Evolutionary conservation across 2,888 invertebrate genomes (phyloP), one percentile per base, ranked within the genome.

Genomic region (Odiellus spinosus): DNA sequence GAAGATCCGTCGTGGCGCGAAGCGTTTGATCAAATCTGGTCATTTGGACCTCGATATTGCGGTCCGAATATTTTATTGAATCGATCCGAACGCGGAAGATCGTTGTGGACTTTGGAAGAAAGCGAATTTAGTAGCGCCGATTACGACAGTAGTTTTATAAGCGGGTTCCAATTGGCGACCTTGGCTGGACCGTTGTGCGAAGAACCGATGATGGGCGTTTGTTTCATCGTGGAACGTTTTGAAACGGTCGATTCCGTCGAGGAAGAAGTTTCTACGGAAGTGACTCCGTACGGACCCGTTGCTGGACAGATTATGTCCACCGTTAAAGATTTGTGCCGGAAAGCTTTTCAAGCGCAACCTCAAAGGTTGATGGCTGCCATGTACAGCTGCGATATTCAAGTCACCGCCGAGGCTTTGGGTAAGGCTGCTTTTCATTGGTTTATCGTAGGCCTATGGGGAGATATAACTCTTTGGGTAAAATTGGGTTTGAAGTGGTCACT

Each of bases 201-300:
- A 59, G 98, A 98, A 63, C 91, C 93, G 2, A 80, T 98, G 80
- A 82, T 82, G 71, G 95, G 95, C 1, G 88, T 95, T 1, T 85
- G 82, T 15, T 91, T 95, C 68, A 71, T 84, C 45, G 74, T 96
- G 2, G 82, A 86, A 58, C 80, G 84, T 56, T 95, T 90, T 83
- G 38, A 36, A 1, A 8, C 17, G 17, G 2, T 2, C 6, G 17
- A 17, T 10, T 15, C 15, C 14, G 12, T 10, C 14, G 38, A 14
- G 10, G 15, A 36, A 36, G 38, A 36, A 10, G 5, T 5, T 36
- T 36, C 38, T 10, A 48, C 46, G 42, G 21, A 35, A 26, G 48
- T 50, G 34, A 50, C 50, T 32, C 64, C 65, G 55, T 67, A 69
- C 60, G 70, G 73, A 48, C 71, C 73, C 34, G 63, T 75, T 44